Conservation (phyloP, 2,113 vertebrate species). For the Takifugu flavidus region DNA sequence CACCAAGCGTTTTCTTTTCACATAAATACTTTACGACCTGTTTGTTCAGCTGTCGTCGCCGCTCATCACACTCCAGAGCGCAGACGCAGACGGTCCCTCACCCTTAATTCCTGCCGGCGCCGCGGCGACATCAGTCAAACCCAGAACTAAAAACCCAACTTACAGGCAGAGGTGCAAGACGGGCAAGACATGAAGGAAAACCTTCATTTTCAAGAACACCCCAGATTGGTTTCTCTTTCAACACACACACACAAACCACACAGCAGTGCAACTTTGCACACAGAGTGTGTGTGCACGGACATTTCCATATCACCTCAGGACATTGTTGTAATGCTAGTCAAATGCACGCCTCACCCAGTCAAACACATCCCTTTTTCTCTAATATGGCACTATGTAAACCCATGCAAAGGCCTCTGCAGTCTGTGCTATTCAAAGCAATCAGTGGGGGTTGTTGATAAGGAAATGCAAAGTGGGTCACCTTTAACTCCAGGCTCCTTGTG, state of each 20-base stretch:
- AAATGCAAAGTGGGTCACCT: slow-evolving; percentile 77
- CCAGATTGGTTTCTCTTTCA: slow-evolving; percentile 38
- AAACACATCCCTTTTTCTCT: slow-evolving; percentile 60
- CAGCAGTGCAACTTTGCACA: slow-evolving; percentile 37
- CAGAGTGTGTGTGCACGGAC: slow-evolving; percentile 27
- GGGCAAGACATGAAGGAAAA: slow-evolving; percentile 34
- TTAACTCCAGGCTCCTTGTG: slow-evolving; percentile 71
- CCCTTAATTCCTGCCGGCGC: slow-evolving; percentile 4
- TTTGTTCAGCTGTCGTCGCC: slow-evolving; percentile 70
- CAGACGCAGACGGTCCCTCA: slow-evolving; percentile 27
- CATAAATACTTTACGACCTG: slow-evolving; percentile 67
- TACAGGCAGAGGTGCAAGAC: background rate
- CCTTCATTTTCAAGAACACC: slow-evolving; percentile 45
- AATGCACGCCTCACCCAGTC: slow-evolving; percentile 62
- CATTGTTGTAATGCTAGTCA: slow-evolving; percentile 71
- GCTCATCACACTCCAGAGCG: slow-evolving; percentile 55
- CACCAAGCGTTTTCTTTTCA: slow-evolving; percentile 10
- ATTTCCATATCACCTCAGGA: slow-evolving; percentile 64
- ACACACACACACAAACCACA: slow-evolving; percentile 37
- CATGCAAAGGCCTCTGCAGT: slow-evolving; percentile 74
- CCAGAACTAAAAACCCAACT: background rate
- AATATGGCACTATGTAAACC: slow-evolving; percentile 65
- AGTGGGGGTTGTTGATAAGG: slow-evolving; percentile 72
- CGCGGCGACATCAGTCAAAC: slow-evolving; percentile 18
- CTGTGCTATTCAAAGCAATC: slow-evolving; percentile 71